Conservation (phyloP, 2,888 invertebrate genomes). For the Hypolimnas misippus region DNA sequence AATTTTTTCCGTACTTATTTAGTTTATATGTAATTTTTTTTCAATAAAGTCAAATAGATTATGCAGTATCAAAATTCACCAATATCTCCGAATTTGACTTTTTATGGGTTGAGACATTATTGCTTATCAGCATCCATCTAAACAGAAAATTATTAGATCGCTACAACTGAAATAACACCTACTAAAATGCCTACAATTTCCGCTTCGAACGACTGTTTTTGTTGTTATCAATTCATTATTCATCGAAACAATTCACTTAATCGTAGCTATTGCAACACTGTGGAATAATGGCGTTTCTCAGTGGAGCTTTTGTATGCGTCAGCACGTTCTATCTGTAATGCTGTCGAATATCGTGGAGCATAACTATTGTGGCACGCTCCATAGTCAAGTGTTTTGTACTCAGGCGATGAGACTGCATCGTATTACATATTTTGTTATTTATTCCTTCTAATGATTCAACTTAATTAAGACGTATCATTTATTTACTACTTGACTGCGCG, state of each 20-base stretch:
- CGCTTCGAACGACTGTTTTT: no score
- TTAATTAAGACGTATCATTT: neutral
- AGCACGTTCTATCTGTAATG: constrained; percentile 67
- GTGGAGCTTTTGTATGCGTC: constrained; percentile 58
- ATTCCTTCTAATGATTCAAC: neutral
- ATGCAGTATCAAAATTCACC: no score
- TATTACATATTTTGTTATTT: neutral
- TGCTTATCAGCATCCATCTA: no score
- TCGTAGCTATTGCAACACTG: constrained; percentile 4
- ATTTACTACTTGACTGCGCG: no score
- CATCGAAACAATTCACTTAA: constrained; percentile 9
- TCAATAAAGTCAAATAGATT: no score
- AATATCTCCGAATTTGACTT: no score
- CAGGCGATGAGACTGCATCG: constrained; percentile 24
- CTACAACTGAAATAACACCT: no score
- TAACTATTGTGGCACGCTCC: constrained; percentile 50
- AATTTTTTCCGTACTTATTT: no score
- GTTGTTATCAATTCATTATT: neutral
- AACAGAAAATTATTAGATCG: no score
- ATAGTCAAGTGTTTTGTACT: constrained; percentile 26
- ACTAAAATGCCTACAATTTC: no score
- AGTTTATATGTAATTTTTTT: no score
- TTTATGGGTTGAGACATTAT: no score
- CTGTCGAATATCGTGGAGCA: constrained; percentile 62
- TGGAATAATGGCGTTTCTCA: constrained; percentile 28